Evolutionary conservation across 2,797 vertebrate genomes (phyloP).

Genomic region (Bovichtus diacanthus): DNA sequence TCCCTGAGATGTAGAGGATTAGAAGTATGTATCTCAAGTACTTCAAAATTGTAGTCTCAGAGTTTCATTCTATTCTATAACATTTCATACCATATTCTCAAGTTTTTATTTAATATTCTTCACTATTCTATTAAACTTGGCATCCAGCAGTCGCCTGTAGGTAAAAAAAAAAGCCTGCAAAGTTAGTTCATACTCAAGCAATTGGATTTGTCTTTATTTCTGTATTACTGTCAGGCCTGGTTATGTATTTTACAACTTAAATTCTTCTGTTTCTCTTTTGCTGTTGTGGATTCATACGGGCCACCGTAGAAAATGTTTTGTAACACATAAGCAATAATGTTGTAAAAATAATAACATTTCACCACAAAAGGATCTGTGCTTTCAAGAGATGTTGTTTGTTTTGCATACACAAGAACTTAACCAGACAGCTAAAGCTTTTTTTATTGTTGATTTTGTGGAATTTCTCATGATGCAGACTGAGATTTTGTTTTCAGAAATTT

Average conservation of each 20-base stretch:
- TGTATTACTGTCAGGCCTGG: not conserved
- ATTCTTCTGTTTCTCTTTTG: too few relatives aligned
- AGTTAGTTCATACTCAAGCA: not conserved
- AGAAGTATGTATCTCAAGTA: too few relatives aligned
- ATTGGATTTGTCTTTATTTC: not conserved
- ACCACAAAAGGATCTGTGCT: not conserved
- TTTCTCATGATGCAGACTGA: not conserved
- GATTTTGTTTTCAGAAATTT: not conserved
- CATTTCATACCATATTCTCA: not conserved
- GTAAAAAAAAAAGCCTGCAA: too few relatives aligned
- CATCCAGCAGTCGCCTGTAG: not conserved
- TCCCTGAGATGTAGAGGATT: too few relatives aligned
- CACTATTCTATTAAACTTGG: not conserved
- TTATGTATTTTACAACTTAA: not conserved
- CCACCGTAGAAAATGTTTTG: conserved; percentile 1
- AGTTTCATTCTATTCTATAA: not conserved
- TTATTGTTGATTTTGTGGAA: conserved; percentile 14
- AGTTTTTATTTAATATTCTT: not conserved
- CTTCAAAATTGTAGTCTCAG: too few relatives aligned
- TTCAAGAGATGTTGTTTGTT: not conserved
- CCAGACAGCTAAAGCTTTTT: not conserved
- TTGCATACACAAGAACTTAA: not conserved
- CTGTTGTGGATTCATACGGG: too few relatives aligned
- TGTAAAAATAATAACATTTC: not conserved
- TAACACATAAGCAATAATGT: not conserved